These are phyloP conservation scores for Laticauda laticaudata DNA, from an alignment of 2,113 vertebrate genomes.

Conservation along the genomic window DNA sequence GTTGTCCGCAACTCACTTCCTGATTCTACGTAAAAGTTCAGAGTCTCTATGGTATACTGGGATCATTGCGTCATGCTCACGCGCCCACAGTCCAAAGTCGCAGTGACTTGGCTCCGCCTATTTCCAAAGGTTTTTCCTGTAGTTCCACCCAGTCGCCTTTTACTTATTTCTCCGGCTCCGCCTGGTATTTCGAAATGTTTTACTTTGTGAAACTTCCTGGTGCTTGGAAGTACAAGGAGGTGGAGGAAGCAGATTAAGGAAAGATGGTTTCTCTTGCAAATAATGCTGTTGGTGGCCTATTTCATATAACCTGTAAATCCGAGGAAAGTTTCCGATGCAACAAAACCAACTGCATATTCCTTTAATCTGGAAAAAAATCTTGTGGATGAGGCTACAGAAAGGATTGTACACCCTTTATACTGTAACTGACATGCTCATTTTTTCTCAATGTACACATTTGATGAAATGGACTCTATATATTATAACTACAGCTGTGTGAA, in stretches of 20 bases:
- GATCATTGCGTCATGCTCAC: neutral
- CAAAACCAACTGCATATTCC: neutral
- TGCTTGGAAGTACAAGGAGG: too few species aligned
- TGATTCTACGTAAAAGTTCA: conserved; percentile 17
- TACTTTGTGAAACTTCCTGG: neutral
- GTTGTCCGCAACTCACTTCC: conserved; percentile 38
- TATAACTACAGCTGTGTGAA: neutral
- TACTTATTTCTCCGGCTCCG: neutral
- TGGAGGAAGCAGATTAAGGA: neutral
- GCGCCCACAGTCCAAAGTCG: fast-evolving
- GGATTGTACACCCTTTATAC: neutral
- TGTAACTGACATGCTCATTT: neutral
- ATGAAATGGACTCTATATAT: neutral
- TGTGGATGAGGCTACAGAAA: neutral
- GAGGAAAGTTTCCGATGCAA: neutral
- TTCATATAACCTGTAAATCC: neutral
- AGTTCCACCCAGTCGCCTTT: neutral
- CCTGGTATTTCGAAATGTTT: neutral
- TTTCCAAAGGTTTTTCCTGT: neutral
- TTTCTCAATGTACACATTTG: neutral
- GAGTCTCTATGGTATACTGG: neutral
- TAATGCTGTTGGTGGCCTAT: neutral
- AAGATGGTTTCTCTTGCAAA: neutral
- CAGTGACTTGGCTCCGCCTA: neutral
- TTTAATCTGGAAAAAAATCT: neutral